A percentile compares a stretch with the other conserved stretches of the same genome.
Evolutionary conservation across 1,140 invertebrate species (phyloP).

Genomic region (Eupeodes corollae): DNA sequence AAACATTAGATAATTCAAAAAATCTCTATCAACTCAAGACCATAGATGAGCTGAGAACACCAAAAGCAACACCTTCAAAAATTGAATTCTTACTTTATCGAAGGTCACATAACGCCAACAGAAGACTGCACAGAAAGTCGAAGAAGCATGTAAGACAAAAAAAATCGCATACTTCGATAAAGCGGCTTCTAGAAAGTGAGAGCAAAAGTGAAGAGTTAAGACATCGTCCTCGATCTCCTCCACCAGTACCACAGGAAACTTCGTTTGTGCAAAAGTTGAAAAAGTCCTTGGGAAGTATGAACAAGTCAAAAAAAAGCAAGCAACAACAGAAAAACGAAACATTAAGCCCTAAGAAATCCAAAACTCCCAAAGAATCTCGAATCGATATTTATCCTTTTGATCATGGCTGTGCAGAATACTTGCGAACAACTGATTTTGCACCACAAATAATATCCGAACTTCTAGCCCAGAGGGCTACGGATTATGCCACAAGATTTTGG

Average conservation of each 20-base stretch:
- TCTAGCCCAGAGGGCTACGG: slow-evolving; percentile 45
- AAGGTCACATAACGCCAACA: neutral
- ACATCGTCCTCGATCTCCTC: neutral
- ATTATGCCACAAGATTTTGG: slow-evolving; percentile 50
- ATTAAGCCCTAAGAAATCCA: neutral
- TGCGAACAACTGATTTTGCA: slow-evolving; percentile 47
- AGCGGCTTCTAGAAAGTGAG: neutral
- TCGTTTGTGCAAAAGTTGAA: slow-evolving; percentile 14
- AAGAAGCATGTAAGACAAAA: neutral
- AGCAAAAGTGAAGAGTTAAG: neutral
- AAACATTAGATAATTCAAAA: slow-evolving; percentile 6
- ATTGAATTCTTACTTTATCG: slow-evolving; percentile 31
- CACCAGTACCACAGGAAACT: neutral
- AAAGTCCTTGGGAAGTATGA: slow-evolving; percentile 26
- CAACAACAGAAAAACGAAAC: slow-evolving; percentile 7
- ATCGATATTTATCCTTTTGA: slow-evolving; percentile 55
- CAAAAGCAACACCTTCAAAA: slow-evolving; percentile 14
- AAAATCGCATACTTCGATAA: neutral
- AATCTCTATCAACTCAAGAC: slow-evolving; percentile 26
- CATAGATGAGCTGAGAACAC: slow-evolving; percentile 5
- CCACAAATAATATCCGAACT: slow-evolving; percentile 45
- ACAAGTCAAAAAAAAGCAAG: slow-evolving; percentile 14
- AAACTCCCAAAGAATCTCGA: slow-evolving; percentile 13
- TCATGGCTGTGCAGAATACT: slow-evolving; percentile 51
- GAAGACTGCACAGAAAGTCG: neutral